phyloP scores from a whole-genome alignment of 2,888 invertebrate species.

The Perithous albicinctus region DNA sequence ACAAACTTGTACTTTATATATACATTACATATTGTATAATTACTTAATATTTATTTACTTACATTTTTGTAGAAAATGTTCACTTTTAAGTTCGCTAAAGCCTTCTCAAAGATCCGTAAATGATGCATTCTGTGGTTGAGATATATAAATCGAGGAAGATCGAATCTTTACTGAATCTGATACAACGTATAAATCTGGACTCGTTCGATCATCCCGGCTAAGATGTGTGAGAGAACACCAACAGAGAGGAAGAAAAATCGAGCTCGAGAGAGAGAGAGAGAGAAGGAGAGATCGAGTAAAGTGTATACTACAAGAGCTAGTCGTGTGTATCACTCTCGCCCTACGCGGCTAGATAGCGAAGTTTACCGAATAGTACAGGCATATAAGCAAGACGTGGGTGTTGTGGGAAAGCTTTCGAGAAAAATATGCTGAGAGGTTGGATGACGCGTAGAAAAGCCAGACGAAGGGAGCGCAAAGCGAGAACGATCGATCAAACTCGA shows the following conservation, averaged over 20 bases:
- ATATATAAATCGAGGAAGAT: constrained; percentile 1
- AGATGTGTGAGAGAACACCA: constrained; percentile 9
- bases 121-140: background rate
- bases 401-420: constrained; percentile 21
- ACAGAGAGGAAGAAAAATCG: too few relatives aligned
- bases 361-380: constrained; percentile 35
- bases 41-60: too few relatives aligned
- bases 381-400: constrained; percentile 37
- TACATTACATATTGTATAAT: too few relatives aligned
- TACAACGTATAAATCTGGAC: background rate
- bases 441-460: constrained; percentile 21
- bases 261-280: background rate
- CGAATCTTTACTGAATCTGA: constrained; percentile 13
- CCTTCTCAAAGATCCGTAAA: background rate
- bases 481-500: constrained; percentile 64
- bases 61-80: background rate
- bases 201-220: constrained; percentile 30
- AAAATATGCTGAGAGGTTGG: constrained; percentile 38
- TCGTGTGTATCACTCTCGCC: constrained; percentile 9
- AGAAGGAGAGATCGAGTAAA: background rate
- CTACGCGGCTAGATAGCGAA: constrained; percentile 37
- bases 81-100: background rate
- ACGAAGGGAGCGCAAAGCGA: background rate
- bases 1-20: too few relatives aligned
- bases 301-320: background rate